A percentile compares a stretch with the other conserved stretches of the same genome.
These are phyloP conservation scores for Tipula vernalis DNA, from an alignment of 2,888 invertebrate species.

Conservation along the genomic window DNA sequence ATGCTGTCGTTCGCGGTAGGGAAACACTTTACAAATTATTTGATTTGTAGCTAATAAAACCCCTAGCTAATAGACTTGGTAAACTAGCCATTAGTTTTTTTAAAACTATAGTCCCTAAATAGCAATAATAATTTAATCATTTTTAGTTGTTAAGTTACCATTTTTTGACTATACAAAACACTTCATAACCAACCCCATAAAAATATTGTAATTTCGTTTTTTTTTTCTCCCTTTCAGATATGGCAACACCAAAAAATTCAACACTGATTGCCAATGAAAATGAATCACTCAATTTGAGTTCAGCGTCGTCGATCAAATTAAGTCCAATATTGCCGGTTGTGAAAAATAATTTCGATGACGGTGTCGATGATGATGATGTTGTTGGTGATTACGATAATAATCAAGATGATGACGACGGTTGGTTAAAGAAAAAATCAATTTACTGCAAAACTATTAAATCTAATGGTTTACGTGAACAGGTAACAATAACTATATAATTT, in stretches of 20 bases:
- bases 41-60: no score
- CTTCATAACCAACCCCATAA: neutral
- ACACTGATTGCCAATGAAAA: slow-evolving; percentile 29
- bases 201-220: neutral
- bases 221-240: neutral
- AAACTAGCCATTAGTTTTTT: no score
- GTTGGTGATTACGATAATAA: neutral
- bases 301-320: slow-evolving; percentile 18
- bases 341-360: neutral
- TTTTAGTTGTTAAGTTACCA: neutral
- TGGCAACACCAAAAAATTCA: slow-evolving; percentile 28
- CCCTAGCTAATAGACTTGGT: no score
- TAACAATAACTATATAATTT: slow-evolving; percentile 6
- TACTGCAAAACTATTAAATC: slow-evolving; percentile 13
- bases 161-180: neutral
- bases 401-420: neutral
- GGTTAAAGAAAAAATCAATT: slow-evolving; percentile 16
- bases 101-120: neutral
- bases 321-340: slow-evolving; percentile 30
- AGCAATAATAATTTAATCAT: neutral
- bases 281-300: slow-evolving; percentile 9
- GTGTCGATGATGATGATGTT: neutral
- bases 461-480: slow-evolving; percentile 13
- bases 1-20: neutral
- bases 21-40: neutral